Evolutionary conservation across 23 tunicate genomes (phyloP), one percentile per base, ranked within the genome.

Genomic region (Ascidia mentula): DNA sequence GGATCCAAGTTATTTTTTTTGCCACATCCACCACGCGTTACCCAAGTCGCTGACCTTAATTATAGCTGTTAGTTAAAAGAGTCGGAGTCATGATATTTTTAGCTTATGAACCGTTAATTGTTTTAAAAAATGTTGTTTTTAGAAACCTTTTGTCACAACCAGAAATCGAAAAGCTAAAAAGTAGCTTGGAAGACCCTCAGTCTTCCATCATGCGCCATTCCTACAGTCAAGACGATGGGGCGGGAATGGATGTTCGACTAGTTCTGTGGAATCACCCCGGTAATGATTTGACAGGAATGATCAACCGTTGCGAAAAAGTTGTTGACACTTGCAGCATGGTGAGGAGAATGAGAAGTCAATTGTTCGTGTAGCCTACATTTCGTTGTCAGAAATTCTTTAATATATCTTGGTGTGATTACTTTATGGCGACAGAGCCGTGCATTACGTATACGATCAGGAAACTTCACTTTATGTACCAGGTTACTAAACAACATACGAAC

Each of bases 181-280:
- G 36, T 20, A 78, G 77, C 45, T 72, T 92, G 73, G 97, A 92
- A 79, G 75, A 45, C 22, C 92, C 92, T 8, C 82, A 87, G 18
- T 92, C 97, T 6, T 88, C 85, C 26, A 74, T 92, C 33, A 84
- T 92, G 89, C 81, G 81, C 37, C 73, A 83, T 18, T 77, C 92
- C 28, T 92, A 92, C 72, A 79, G 38, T 0, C 77, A 82, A 37
- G 87, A 72, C 40, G 97, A 92, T 36, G 97, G 97, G 30, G 89
- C 82, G 34, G 88, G 88, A 15, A 61, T 74, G 2, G 60, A 72
- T 18, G 46, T 85, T 13, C 65, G 80, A 40, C 40, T 92, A 80
- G 61, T 60, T 40, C 76, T 92, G 13, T 92, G 97, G 97, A 92
- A 92, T 74, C 97, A 92, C 46, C 97, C 97, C 39, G 97, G 97